A percentile compares a stretch with the other conserved stretches of the same genome.
Conservation (phyloP, 1,140 invertebrate species). For the Sycobia sp. region DNA sequence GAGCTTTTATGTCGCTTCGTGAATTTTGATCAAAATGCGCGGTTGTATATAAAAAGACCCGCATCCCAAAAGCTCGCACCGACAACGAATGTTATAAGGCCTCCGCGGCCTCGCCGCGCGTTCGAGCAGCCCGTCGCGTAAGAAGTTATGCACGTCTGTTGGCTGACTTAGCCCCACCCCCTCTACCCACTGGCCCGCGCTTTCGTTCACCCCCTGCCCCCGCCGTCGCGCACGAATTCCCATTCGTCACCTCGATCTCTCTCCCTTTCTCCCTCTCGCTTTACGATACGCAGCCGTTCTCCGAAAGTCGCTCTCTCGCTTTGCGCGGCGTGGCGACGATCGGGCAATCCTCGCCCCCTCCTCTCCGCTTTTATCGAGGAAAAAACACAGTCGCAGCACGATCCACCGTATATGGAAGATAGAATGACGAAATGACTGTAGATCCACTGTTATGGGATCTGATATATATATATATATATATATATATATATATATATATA, state of each 20-base stretch:
- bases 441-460: too few relatives aligned
- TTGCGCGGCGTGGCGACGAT: too few relatives aligned
- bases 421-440: too few relatives aligned
- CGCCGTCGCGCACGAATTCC: slow-evolving; percentile 9
- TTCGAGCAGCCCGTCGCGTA: not conserved
- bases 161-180: not conserved
- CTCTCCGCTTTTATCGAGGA: not conserved
- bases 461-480: too few relatives aligned
- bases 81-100: slow-evolving; percentile 37
- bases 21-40: slow-evolving; percentile 40
- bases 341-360: not conserved
- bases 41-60: slow-evolving; percentile 20
- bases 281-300: slow-evolving; percentile 15
- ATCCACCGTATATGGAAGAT: too few relatives aligned
- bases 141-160: slow-evolving; percentile 12
- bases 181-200: not conserved
- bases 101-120: too few relatives aligned
- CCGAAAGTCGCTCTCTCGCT: not conserved
- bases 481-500: too few relatives aligned
- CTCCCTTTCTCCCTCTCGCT: slow-evolving; percentile 5
- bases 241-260: too few relatives aligned
- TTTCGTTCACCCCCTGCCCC: not conserved
- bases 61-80: slow-evolving; percentile 38
- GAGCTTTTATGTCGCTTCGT: too few relatives aligned
- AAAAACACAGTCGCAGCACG: too few relatives aligned